Conservation (phyloP, 1,140 invertebrate species). For the Cardiocondyla obscurior region DNA sequence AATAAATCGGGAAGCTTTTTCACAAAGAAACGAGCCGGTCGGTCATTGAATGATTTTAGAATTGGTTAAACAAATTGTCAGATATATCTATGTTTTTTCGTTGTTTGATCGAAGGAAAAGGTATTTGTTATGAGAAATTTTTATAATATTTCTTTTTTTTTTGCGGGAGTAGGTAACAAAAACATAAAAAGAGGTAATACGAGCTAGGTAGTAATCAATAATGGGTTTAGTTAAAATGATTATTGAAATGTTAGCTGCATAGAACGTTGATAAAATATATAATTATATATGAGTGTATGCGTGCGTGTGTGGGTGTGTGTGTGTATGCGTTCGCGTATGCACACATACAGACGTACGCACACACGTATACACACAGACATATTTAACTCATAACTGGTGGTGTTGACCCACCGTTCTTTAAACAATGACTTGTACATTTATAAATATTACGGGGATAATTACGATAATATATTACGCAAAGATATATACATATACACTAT, state of each 20-base stretch:
- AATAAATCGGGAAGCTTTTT: slow-evolving; percentile 1
- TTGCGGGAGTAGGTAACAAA: slow-evolving; percentile 50
- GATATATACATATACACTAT: slow-evolving; percentile 65
- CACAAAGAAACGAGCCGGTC: background rate
- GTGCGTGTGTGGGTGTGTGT: too few species aligned
- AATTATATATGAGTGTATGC: slow-evolving; percentile 65
- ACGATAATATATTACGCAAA: slow-evolving; percentile 75
- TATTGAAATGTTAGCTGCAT: slow-evolving; percentile 65
- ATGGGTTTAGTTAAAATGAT: slow-evolving; percentile 68
- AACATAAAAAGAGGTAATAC: slow-evolving; percentile 64
- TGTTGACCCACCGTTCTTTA: slow-evolving; percentile 78
- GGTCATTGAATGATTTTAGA: background rate
- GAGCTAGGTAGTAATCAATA: slow-evolving; percentile 69
- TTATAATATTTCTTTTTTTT: slow-evolving; percentile 64
- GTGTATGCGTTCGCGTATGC: background rate
- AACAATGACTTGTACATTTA: slow-evolving; percentile 82
- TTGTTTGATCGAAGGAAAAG: slow-evolving; percentile 26
- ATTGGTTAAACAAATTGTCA: slow-evolving; percentile 20
- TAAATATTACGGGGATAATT: slow-evolving; percentile 80
- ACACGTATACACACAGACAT: background rate
- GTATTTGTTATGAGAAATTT: slow-evolving; percentile 54
- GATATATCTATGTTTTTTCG: slow-evolving; percentile 35
- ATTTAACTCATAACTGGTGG: slow-evolving; percentile 69
- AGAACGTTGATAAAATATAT: slow-evolving; percentile 66
- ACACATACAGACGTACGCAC: background rate